Evolutionary conservation across 1,140 invertebrate species (phyloP).

Genomic region (Grapholita molesta): DNA sequence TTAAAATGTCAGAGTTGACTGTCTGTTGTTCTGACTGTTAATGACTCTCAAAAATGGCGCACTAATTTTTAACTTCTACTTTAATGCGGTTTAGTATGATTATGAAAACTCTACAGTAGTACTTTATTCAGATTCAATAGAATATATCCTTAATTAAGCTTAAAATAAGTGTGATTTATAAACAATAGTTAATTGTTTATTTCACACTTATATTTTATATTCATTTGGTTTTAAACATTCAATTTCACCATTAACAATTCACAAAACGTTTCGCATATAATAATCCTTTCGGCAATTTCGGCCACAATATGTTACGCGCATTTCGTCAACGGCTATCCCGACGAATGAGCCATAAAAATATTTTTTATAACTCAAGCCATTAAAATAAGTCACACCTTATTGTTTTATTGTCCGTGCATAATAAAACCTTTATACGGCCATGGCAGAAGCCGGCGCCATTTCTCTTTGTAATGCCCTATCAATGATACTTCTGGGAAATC

Average conservation of each 20-base stretch:
- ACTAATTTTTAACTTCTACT: too few relatives aligned
- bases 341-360: slow-evolving; percentile 5
- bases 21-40: too few relatives aligned
- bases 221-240: too few relatives aligned
- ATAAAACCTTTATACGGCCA: slow-evolving; percentile 38
- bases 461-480: slow-evolving; percentile 32
- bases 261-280: background rate
- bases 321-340: background rate
- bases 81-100: too few relatives aligned
- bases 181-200: too few relatives aligned
- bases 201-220: too few relatives aligned
- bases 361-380: slow-evolving; percentile 22
- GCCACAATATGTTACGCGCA: background rate
- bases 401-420: slow-evolving; percentile 42
- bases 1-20: too few relatives aligned
- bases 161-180: too few relatives aligned
- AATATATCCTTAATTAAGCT: too few relatives aligned
- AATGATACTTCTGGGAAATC: slow-evolving; percentile 25
- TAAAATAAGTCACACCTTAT: slow-evolving; percentile 35
- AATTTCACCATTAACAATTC: background rate
- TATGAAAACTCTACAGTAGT: too few relatives aligned
- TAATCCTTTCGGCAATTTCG: background rate
- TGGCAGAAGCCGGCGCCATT: slow-evolving; percentile 26
- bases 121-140: too few relatives aligned
- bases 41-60: too few relatives aligned